Evolutionary conservation across 2,888 invertebrate genomes (phyloP).

Genomic region (Camptogramma bilineatum): DNA sequence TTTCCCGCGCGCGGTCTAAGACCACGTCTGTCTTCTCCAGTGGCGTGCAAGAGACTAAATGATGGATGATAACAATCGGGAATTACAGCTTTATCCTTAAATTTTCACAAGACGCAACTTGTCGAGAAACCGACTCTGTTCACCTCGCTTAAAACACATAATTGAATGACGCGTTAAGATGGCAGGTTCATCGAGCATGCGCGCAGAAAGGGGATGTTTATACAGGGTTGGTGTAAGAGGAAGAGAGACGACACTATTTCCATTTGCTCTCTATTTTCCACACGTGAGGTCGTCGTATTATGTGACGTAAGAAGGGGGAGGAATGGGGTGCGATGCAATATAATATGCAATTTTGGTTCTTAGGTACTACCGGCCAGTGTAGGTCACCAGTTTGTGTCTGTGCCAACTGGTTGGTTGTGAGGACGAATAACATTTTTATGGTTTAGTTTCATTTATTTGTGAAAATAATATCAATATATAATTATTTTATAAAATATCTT

Average conservation of each 20-base stretch:
- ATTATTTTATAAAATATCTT: no score
- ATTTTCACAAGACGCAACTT: constrained; percentile 23
- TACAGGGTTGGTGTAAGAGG: constrained; percentile 32
- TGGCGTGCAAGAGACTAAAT: constrained; percentile 55
- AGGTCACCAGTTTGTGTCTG: background rate
- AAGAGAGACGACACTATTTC: constrained; percentile 53
- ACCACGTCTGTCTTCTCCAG: constrained; percentile 45
- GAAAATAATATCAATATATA: no score
- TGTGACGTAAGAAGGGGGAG: constrained; percentile 36
- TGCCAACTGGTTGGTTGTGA: background rate
- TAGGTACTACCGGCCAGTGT: background rate
- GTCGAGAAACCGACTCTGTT: constrained; percentile 51
- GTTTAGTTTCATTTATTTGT: background rate
- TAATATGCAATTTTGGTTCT: constrained; percentile 20
- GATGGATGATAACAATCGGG: constrained; percentile 52
- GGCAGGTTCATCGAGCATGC: constrained; percentile 65
- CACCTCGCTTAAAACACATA: constrained; percentile 51
- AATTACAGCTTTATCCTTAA: constrained; percentile 49
- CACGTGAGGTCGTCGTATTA: constrained; percentile 44
- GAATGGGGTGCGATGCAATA: constrained; percentile 21
- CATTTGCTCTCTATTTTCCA: constrained; percentile 48
- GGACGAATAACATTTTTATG: no score
- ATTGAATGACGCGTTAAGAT: constrained; percentile 49
- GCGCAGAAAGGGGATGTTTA: constrained; percentile 54
- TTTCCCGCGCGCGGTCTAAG: constrained; percentile 14